Conservation (phyloP, 2,888 invertebrate genomes). For the Eumacrocentrus americanus region DNA sequence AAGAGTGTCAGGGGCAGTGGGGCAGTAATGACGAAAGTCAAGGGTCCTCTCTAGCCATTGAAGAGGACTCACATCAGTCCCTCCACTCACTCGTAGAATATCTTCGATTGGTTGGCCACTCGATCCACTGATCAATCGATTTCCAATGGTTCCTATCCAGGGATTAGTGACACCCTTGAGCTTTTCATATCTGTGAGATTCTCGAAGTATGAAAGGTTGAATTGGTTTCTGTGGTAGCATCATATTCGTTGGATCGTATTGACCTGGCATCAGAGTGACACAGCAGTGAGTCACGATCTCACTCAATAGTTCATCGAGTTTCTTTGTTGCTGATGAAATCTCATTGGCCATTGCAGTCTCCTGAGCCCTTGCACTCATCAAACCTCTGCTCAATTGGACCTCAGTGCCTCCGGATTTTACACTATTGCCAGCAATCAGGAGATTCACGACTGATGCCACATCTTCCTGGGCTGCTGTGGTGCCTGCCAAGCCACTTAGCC, state of each 20-base stretch:
- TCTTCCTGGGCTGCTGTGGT: constrained; percentile 68
- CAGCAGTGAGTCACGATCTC: constrained; percentile 49
- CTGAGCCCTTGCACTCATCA: constrained; percentile 29
- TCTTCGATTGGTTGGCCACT: constrained; percentile 90
- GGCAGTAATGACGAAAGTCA: constrained; percentile 88
- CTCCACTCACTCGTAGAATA: constrained; percentile 73
- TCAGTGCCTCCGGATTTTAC: constrained; percentile 22
- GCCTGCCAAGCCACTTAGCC: constrained; percentile 81
- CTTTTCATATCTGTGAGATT: constrained; percentile 63
- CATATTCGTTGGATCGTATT: constrained; percentile 85
- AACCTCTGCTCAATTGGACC: constrained; percentile 28
- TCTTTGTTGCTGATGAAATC: constrained; percentile 40
- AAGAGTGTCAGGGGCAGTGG: constrained; percentile 93
- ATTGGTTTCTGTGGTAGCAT: constrained; percentile 94
- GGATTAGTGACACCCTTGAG: constrained; percentile 88
- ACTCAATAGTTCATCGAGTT: constrained; percentile 47
- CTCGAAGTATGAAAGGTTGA: constrained; percentile 71
- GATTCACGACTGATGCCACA: constrained; percentile 72
- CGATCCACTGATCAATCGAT: constrained; percentile 52
- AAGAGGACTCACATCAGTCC: constrained; percentile 65
- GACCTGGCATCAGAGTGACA: constrained; percentile 93
- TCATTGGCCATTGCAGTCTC: constrained; percentile 41
- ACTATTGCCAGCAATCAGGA: constrained; percentile 79
- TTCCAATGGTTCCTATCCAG: constrained; percentile 59
- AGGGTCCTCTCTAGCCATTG: constrained; percentile 81